A percentile compares a stretch with the other conserved stretches of the same genome.
These are phyloP conservation scores for Frankliniella intonsa DNA, from an alignment of 2,888 invertebrate genomes.

Conservation along the genomic window DNA sequence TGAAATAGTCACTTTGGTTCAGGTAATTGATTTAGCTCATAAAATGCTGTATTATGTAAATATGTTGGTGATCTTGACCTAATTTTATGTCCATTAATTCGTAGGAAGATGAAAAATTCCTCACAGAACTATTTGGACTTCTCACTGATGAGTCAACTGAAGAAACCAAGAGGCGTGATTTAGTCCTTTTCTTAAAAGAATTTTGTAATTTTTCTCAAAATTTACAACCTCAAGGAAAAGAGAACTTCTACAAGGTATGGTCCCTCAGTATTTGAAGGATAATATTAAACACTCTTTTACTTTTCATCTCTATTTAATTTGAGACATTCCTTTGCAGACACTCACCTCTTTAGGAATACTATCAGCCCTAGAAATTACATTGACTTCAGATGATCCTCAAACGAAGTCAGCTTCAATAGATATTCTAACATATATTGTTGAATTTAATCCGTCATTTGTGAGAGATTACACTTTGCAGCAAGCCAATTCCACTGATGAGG, in stretches of 20 bases:
- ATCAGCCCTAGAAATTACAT: conserved; percentile 83
- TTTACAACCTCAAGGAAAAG: conserved; percentile 93
- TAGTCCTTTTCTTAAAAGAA: conserved; percentile 96
- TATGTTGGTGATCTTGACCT: background rate
- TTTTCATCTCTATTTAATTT: conserved; percentile 1
- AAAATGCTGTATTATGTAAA: no score
- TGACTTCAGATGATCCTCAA: conserved; percentile 85
- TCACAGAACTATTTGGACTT: conserved; percentile 89
- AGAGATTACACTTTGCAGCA: conserved; percentile 95
- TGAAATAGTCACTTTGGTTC: conserved; percentile 94
- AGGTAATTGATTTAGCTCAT: conserved; percentile 45
- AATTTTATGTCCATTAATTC: conserved; percentile 28
- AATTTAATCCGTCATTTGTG: conserved; percentile 95
- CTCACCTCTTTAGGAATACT: conserved; percentile 82
- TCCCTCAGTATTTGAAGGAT: background rate
- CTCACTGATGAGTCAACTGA: conserved; percentile 85
- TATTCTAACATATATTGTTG: conserved; percentile 95
- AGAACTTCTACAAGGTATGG: conserved; percentile 84
- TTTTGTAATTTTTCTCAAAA: conserved; percentile 99
- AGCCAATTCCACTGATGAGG: conserved; percentile 82
- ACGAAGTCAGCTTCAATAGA: conserved; percentile 97
- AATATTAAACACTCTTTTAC: background rate
- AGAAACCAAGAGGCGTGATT: conserved; percentile 80
- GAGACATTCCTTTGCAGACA: conserved; percentile 50
- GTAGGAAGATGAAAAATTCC: conserved; percentile 95